Conservation (phyloP, 2,888 invertebrate genomes). For the Liposcelis brunnea region DNA sequence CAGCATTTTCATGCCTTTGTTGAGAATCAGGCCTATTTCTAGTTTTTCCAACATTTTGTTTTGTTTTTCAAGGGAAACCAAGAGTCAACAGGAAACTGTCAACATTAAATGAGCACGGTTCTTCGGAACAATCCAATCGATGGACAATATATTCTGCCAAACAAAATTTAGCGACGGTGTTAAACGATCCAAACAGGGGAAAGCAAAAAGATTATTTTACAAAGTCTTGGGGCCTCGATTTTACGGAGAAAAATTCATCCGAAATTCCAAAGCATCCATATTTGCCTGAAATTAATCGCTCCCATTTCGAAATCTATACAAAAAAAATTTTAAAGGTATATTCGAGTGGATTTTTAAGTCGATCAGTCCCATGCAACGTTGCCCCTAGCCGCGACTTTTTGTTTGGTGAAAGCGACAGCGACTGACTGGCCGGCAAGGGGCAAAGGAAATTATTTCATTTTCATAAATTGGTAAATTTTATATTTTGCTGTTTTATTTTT, state of each 20-base stretch:
- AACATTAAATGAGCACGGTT: constrained; percentile 11
- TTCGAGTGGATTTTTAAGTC: no score
- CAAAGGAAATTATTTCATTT: not conserved
- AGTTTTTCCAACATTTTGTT: no score
- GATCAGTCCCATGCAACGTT: no score
- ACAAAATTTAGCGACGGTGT: constrained; percentile 86
- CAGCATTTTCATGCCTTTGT: no score
- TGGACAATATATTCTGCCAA: constrained; percentile 85
- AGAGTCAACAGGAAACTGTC: constrained; percentile 12
- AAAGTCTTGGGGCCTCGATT: constrained; percentile 93
- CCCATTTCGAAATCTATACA: constrained; percentile 76
- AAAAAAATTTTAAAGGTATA: constrained; percentile 44
- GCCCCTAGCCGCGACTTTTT: no score
- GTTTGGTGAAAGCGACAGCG: no score
- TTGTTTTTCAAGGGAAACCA: no score
- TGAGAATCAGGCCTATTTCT: no score
- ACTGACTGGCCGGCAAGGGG: no score
- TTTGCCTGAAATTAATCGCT: constrained; percentile 63
- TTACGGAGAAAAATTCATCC: constrained; percentile 53
- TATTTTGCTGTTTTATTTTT: constrained; percentile 14
- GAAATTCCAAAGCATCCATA: constrained; percentile 60
- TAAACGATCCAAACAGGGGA: constrained; percentile 86
- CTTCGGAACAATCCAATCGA: constrained; percentile 15
- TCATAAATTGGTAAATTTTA: not conserved
- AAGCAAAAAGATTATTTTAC: constrained; percentile 82